Evolutionary conservation across 2,888 invertebrate species (phyloP), one percentile per base, ranked within the genome.

Genomic region (Agrotis segetum): DNA sequence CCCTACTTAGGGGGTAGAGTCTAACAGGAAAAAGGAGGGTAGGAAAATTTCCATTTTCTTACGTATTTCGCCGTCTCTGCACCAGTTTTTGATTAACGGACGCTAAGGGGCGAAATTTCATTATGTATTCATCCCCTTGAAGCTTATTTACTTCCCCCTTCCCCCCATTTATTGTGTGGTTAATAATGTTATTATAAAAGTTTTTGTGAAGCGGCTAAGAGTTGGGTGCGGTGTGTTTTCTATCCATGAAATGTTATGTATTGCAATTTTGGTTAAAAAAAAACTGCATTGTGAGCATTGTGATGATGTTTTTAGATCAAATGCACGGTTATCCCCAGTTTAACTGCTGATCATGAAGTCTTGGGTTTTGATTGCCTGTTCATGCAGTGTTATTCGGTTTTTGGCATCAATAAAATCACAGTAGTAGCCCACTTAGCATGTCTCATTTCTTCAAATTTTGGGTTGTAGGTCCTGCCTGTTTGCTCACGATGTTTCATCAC

Each of bases 31-130:
- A 96, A 96, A 96, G 96, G 96, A 96, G 96, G 96, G 96, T 92
- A 91, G 96, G 94, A 95, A 96, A 96, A 96, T 96, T 96, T 96
- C 95, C 95, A 95, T 95, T 95, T 95, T 95, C 95, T 95, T 95
- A 91, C 95, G 95, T 94, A 94, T 95, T 95, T 95, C 92, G 86
- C 85, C 88, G 88, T 90, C 92, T 95, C 93, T 93, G 94, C 95
- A 94, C 94, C 94, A 95, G 92, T 95, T 95, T 96, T 95, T 95
- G 96, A 96, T 95, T 95, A 96, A 95, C 96, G 96, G 95, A 95
- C 95, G 92, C 91, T 86, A 91, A 91, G 92, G 92, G 92, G 94
- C 91, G 91, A 93, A 94, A 95, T 95, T 95, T 95, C 95, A 96
- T 96, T 95, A 95, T 94, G 92, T 95, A 95, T 95, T 95, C 95